Base-by-base conservation (phyloP, 2,797 vertebrate species). In the Myoxocephalus aenaeus region DNA sequence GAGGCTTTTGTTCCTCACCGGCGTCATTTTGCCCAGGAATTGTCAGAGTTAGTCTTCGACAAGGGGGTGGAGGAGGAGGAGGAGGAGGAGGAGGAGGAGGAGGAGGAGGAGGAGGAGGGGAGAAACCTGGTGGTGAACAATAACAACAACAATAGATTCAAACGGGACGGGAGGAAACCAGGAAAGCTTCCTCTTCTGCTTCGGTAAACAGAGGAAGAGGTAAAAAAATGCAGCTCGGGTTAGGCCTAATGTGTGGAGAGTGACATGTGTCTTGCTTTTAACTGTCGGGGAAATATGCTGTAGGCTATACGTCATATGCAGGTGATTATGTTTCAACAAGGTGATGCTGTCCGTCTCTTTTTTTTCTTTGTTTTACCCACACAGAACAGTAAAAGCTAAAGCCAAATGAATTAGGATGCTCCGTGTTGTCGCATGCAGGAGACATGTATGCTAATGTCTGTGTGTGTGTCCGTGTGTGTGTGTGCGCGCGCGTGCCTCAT, bases 371-470 rank as follows among this genome's bases (percentile, higher is more conserved):
- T 27, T 15, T 32, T 42, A 25, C 12, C 9, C 18, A 18, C 32
- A 51, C 10, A 17, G 9, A 59, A 17, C 7, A 14, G 27, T 54
- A 22, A 44, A 63, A 46, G 40, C n/a, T 32, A 50, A 18, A 56
- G 42, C 29, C 32, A 73, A 17, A 36, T 54, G 57, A 65, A 20
- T 2, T 54, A 51, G 29, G 18, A n/a, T 57, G 27, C 42, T 59
- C 53, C 42, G 15, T 76, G 71, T 90, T 86, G 71, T 82, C 85
- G 80, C 22, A 15, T 56, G 54, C 59, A 75, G 79, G 17, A 70
- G 67, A 86, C 80, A 76, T 86, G 78, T 83, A 91, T 92, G 87
- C 73, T 84, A 87, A 92, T 89, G 73, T 64, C 40, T 46, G 73
- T 58, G 72, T 32, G 74, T 44, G 63, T 58, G 58, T 48, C 68